phyloP scores from a whole-genome alignment of 2,797 vertebrate species.

The Tadarida brasiliensis region DNA sequence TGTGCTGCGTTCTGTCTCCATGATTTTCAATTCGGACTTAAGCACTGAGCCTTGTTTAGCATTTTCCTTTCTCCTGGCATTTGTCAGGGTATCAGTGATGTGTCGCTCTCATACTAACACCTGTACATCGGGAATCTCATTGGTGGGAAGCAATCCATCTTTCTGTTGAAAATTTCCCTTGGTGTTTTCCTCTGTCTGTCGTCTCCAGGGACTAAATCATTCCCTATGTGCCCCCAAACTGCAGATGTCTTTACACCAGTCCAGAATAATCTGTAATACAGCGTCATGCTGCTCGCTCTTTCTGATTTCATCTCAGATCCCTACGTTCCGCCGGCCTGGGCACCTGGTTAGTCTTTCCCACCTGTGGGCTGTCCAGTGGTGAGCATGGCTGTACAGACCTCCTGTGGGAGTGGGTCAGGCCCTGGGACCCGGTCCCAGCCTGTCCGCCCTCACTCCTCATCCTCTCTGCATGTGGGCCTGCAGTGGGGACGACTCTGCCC shows the following conservation, averaged over 20 bases:
- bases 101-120: not conserved
- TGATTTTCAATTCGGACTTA: not conserved
- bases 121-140: not conserved
- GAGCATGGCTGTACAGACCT: not conserved
- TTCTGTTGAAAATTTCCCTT: not conserved
- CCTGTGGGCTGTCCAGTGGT: not conserved
- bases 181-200: not conserved
- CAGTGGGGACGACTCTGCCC: fast-evolving
- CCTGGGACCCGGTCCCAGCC: not conserved
- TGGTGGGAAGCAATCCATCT: not conserved
- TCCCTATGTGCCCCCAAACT: not conserved
- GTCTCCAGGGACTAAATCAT: not conserved
- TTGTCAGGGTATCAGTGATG: not conserved
- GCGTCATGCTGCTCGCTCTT: not conserved
- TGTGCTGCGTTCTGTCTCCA: not conserved
- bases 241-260: not conserved
- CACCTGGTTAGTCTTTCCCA: not conserved
- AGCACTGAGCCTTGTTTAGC: not conserved
- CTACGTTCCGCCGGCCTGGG: fast-evolving
- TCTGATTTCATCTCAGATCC: not conserved
- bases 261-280: not conserved
- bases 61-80: not conserved
- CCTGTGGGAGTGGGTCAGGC: not conserved
- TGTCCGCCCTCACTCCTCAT: not conserved
- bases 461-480: not conserved